Evolutionary conservation across 2,797 vertebrate genomes (phyloP).

Genomic region (Ataeniobius toweri): DNA sequence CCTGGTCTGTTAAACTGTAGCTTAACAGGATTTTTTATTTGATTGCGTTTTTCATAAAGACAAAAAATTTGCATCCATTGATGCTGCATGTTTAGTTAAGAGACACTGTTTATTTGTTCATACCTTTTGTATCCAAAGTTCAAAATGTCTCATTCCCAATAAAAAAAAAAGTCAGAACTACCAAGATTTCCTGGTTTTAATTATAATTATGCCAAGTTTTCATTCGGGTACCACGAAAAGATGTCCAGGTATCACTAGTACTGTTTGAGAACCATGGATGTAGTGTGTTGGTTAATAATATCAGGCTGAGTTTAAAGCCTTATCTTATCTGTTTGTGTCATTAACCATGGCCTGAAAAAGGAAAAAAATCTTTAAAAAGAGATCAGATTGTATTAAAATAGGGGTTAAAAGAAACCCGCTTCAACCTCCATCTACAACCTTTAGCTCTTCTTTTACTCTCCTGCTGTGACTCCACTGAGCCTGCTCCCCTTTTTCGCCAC

Average conservation of each 20-base stretch:
- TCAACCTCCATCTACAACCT: too few relatives aligned
- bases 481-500: conserved; percentile 9
- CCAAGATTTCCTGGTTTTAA: too few relatives aligned
- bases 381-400: conserved; percentile 60
- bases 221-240: background rate
- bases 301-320: conserved; percentile 49
- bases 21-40: background rate
- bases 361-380: conserved; percentile 48
- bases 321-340: conserved; percentile 66
- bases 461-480: background rate
- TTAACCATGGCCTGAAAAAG: conserved; percentile 64
- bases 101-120: too few relatives aligned
- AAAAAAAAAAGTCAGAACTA: background rate
- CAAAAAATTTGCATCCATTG: background rate
- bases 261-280: background rate
- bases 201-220: background rate
- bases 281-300: conserved; percentile 54
- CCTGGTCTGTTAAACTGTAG: background rate
- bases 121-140: background rate
- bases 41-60: too few relatives aligned
- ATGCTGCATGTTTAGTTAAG: background rate
- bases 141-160: background rate
- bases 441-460: background rate
- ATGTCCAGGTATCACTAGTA: background rate
- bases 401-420: conserved; percentile 15